phyloP scores from a whole-genome alignment of 2,797 vertebrate species.

The Karalla daura region DNA sequence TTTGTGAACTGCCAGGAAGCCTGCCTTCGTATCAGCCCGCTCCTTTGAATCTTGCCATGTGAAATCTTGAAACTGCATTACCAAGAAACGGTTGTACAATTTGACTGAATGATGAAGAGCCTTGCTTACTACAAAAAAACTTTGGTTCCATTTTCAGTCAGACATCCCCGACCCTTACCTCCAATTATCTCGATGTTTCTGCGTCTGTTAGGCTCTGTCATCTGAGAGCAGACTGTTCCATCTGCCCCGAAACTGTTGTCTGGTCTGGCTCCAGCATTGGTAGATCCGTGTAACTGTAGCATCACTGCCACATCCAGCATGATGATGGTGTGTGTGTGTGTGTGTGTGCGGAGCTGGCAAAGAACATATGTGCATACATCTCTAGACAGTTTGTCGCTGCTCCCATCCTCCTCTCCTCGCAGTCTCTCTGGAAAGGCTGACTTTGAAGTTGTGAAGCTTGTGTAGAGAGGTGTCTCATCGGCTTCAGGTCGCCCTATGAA shows the following conservation, averaged over 20 bases:
- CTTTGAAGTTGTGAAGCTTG: constrained; percentile 25
- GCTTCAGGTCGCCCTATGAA: constrained; percentile 4
- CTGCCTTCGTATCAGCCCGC: not conserved
- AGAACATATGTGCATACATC: not conserved
- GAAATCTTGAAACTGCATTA: not conserved
- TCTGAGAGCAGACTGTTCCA: constrained; percentile 5
- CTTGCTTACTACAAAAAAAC: constrained; percentile 17
- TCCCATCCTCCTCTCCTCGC: not conserved
- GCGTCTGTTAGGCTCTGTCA: constrained; percentile 12
- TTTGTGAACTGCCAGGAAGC: too few species aligned
- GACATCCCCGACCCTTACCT: constrained; percentile 8
- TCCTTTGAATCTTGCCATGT: not conserved
- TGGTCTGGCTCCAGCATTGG: constrained; percentile 9
- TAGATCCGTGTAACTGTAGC: constrained; percentile 28
- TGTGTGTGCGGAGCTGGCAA: not conserved
- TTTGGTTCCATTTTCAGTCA: not conserved
- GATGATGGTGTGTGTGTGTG: constrained; percentile 22
- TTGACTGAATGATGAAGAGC: constrained; percentile 7
- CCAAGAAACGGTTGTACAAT: not conserved
- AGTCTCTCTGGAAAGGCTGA: constrained; percentile 19
- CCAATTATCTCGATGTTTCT: constrained; percentile 38
- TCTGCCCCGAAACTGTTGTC: not conserved
- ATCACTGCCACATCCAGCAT: constrained; percentile 33
- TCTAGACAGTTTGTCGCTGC: constrained; percentile 7
- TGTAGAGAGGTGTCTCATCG: constrained; percentile 7